These are phyloP conservation scores for Otus scops DNA, from an alignment of 2,797 vertebrate species.

Conservation along the genomic window DNA sequence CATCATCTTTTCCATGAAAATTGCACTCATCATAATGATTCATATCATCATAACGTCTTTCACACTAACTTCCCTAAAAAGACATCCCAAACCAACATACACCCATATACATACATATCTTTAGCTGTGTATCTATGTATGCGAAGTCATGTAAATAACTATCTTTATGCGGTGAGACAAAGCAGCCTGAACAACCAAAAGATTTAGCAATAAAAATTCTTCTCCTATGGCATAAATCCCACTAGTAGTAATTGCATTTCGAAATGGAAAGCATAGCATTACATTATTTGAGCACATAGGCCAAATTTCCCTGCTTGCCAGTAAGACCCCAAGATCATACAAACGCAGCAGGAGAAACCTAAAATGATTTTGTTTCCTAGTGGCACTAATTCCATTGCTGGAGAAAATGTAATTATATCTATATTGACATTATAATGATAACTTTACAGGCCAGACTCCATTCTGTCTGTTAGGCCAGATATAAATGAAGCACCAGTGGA, in stretches of 20 bases:
- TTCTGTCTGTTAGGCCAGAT: neutral
- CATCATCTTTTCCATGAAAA: neutral
- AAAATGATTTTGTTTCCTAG: constrained; percentile 50
- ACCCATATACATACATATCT: neutral
- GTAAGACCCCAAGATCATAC: constrained; percentile 1
- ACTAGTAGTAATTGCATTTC: neutral
- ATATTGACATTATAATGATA: constrained; percentile 1
- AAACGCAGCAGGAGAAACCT: constrained; percentile 15
- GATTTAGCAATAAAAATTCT: neutral
- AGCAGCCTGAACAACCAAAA: neutral
- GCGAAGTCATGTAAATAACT: neutral
- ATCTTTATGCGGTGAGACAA: neutral
- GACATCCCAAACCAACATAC: neutral
- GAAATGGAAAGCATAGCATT: neutral
- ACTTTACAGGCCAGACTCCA: constrained; percentile 17
- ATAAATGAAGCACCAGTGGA: neutral
- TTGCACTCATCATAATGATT: neutral
- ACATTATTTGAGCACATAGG: constrained; percentile 6
- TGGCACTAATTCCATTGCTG: constrained; percentile 16
- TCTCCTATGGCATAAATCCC: neutral
- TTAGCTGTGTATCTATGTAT: neutral
- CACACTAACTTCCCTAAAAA: neutral
- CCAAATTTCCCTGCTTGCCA: constrained; percentile 39
- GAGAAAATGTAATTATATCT: constrained; percentile 43
- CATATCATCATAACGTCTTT: neutral